phyloP scores from a whole-genome alignment of 2,113 vertebrate species.

The Narcine bancroftii region DNA sequence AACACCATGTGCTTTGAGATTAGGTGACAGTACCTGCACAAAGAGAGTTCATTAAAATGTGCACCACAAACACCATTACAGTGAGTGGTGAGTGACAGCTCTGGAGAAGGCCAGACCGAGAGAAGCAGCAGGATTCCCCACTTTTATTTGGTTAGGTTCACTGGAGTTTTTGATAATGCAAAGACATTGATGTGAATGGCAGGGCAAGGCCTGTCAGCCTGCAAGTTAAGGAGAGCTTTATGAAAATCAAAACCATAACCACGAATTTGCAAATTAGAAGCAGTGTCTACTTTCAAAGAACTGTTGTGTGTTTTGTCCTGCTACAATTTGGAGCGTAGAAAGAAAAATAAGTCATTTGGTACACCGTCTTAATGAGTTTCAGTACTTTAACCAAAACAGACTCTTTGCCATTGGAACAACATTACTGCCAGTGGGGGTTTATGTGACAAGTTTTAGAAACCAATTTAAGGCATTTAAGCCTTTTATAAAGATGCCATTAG shows the following conservation, averaged over 20 bases:
- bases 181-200: slow-evolving; percentile 51
- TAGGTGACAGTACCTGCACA: slow-evolving; percentile 48
- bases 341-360: slow-evolving; percentile 50
- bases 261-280: slow-evolving; percentile 60
- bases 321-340: slow-evolving; percentile 49
- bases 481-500: slow-evolving; percentile 44
- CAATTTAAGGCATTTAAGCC: slow-evolving; percentile 41
- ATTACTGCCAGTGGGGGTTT: slow-evolving; percentile 47
- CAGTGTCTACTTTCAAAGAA: slow-evolving; percentile 50
- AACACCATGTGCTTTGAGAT: slow-evolving; percentile 51
- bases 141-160: slow-evolving; percentile 52
- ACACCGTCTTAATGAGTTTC: slow-evolving; percentile 56
- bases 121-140: slow-evolving; percentile 50
- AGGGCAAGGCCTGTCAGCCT: slow-evolving; percentile 54
- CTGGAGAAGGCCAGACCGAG: slow-evolving; percentile 40
- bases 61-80: slow-evolving; percentile 47
- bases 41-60: slow-evolving; percentile 54
- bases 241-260: slow-evolving; percentile 40
- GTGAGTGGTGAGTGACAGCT: slow-evolving; percentile 42
- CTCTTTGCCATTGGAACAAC: slow-evolving; percentile 45
- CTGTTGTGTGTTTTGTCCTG: slow-evolving; percentile 53
- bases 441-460: slow-evolving; percentile 48
- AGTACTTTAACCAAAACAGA: slow-evolving; percentile 55
- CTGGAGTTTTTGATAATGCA: slow-evolving; percentile 56
- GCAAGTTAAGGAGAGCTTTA: slow-evolving; percentile 41